Evolutionary conservation across 2,113 vertebrate species (phyloP).

Genomic region (Hystrix brachyura): DNA sequence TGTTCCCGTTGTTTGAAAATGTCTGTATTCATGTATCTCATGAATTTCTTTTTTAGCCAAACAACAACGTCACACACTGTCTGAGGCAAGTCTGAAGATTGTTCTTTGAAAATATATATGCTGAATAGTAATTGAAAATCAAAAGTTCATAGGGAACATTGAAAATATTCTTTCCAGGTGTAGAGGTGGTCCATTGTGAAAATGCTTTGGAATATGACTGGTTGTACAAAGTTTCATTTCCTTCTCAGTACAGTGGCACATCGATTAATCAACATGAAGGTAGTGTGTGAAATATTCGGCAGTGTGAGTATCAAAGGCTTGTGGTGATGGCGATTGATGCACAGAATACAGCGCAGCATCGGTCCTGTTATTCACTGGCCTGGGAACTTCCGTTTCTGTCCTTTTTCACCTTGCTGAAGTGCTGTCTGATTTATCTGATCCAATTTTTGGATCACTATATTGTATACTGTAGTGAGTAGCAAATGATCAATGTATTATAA

Average conservation of each 20-base stretch:
- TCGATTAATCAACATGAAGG: constrained; percentile 80
- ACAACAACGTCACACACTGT: not conserved
- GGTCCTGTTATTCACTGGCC: constrained; percentile 75
- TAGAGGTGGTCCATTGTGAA: not conserved
- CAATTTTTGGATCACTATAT: constrained; percentile 55
- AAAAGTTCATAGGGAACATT: not conserved
- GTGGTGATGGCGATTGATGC: constrained; percentile 72
- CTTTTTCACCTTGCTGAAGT: constrained; percentile 73
- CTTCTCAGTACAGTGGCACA: not conserved
- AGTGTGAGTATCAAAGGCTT: constrained; percentile 63
- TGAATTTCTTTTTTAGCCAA: not conserved
- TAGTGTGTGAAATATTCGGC: constrained; percentile 69
- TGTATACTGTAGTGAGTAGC: constrained; percentile 64
- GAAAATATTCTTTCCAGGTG: not conserved
- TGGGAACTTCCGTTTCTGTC: constrained; percentile 75
- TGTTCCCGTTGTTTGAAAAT: not conserved
- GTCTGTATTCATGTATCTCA: not conserved
- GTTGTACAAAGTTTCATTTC: constrained; percentile 67
- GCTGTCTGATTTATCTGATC: constrained; percentile 75
- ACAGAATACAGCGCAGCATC: constrained; percentile 34
- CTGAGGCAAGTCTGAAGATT: not conserved
- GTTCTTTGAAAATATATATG: not conserved
- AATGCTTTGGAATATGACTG: constrained; percentile 68
- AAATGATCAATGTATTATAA: constrained; percentile 67
- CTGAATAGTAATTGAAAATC: not conserved